Evolutionary conservation across 2,113 vertebrate genomes (phyloP), one percentile per base, ranked within the genome.

Genomic region (Scortum barcoo): DNA sequence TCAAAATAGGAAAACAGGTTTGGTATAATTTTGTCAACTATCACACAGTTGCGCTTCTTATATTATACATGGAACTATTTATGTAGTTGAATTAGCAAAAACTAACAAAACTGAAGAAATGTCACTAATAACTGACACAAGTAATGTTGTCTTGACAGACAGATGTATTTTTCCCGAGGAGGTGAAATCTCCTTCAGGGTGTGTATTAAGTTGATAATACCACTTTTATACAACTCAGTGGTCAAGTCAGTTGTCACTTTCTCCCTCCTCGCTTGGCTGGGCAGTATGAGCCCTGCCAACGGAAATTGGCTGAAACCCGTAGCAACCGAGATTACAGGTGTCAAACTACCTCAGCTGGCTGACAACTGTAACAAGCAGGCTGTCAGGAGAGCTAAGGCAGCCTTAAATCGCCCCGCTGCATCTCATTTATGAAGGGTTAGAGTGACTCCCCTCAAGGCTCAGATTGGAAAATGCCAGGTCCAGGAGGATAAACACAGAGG

Each of bases 291-390:
- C 79, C 69, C 56, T 79, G 85, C 50, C 77, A 56, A 51, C 46
- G 11, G 76, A 88, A 89, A 89, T 85, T 78, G 81, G 74, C 85
- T 81, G 61, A 69, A 76, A 90, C 83, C 83, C 17, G 13, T 63
- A 63, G 83, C 80, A 78, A 78, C 46, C 0, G 2, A 89, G 82
- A 88, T 90, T 91, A 90, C 89, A 91, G 91, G 91, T 91, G 92
- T 90, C 88, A 88, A 78, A 86, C 85, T 82, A 86, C 72, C 79
- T 86, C 77, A 88, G 83, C 80, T 78, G 76, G 77, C 79, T 88
- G 89, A 91, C 91, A 91, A 78, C 75, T 91, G 74, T 89, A 89
- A 91, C 91, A 78, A 85, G 89, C 81, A 51, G 62, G 73, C 66
- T 91, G 89, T 89, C 86, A 84, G 83, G 50, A 65, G 80, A 76